Evolutionary conservation across 2,888 invertebrate species (phyloP).

Genomic region (Cheilosia scutellata): DNA sequence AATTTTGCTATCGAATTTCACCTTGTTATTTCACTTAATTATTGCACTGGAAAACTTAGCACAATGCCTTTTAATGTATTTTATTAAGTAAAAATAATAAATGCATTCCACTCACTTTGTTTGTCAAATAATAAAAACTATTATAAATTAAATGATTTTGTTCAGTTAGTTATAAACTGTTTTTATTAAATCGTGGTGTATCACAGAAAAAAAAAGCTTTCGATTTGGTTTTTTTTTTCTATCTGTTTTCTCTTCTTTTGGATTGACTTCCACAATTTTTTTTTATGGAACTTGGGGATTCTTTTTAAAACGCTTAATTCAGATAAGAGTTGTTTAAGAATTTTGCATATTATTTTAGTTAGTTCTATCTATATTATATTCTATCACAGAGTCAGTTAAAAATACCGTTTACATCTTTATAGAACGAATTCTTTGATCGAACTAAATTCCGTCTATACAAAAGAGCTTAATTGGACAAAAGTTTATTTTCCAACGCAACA

Average conservation of each 20-base stretch:
- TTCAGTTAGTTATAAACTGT: constrained; percentile 35
- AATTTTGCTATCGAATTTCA: constrained; percentile 7
- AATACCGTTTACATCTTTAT: constrained; percentile 62
- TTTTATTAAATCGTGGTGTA: constrained; percentile 54
- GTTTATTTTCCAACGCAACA: constrained; percentile 62
- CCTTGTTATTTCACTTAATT: not conserved
- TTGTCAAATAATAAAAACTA: constrained; percentile 3
- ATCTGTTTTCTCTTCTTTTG: constrained; percentile 13
- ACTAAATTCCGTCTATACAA: constrained; percentile 55
- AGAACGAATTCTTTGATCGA: constrained; percentile 62
- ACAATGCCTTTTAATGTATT: constrained; percentile 1
- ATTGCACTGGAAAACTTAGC: constrained; percentile 4
- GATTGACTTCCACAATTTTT: not conserved
- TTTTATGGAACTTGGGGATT: too few relatives aligned
- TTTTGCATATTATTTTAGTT: constrained; percentile 16
- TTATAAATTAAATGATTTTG: constrained; percentile 23
- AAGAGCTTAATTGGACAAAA: constrained; percentile 62
- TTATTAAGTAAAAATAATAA: not conserved
- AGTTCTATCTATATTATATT: constrained; percentile 63
- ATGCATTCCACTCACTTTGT: constrained; percentile 16
- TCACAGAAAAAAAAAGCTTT: constrained; percentile 65
- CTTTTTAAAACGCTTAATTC: not conserved
- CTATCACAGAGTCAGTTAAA: constrained; percentile 65
- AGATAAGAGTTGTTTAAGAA: constrained; percentile 6
- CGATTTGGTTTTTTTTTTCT: constrained; percentile 40